A percentile compares a stretch with the other conserved stretches of the same genome.
Evolutionary conservation across 2,888 invertebrate species (phyloP).

Genomic region (Agriopis leucophaearia): DNA sequence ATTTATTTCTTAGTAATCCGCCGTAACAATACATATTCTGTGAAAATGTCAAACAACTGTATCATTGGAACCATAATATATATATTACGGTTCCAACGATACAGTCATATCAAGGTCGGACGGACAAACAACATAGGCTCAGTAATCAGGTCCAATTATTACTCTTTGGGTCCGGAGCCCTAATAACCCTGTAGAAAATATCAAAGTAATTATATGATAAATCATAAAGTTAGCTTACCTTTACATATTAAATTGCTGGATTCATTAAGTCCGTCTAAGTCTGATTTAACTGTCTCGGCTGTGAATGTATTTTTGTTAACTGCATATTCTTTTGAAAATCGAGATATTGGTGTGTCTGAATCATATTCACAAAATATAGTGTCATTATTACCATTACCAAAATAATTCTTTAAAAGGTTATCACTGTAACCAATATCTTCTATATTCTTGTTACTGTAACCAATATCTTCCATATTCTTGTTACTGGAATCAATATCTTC

Average conservation of each 20-base stretch:
- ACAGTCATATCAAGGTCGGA: too few relatives aligned
- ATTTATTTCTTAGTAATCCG: too few relatives aligned
- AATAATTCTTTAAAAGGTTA: not conserved
- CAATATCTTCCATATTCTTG: not conserved
- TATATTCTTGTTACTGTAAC: not conserved
- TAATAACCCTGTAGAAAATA: too few relatives aligned
- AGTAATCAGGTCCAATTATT: too few relatives aligned
- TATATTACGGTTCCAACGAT: too few relatives aligned
- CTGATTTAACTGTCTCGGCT: not conserved
- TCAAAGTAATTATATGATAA: too few relatives aligned
- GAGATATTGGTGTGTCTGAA: constrained; percentile 2
- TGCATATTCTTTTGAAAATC: not conserved
- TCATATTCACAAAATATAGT: not conserved
- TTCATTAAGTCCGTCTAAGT: not conserved
- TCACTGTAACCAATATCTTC: not conserved
- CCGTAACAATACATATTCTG: too few relatives aligned
- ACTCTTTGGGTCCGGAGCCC: too few relatives aligned
- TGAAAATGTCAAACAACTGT: too few relatives aligned
- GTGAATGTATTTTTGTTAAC: not conserved
- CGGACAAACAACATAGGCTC: too few relatives aligned
- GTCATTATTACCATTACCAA: not conserved
- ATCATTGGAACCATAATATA: too few relatives aligned
- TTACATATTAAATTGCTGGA: not conserved
- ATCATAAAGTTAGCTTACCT: not conserved
- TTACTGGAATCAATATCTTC: not conserved